phyloP scores from a whole-genome alignment of 2,113 vertebrate species.

The Candoia aspera region DNA sequence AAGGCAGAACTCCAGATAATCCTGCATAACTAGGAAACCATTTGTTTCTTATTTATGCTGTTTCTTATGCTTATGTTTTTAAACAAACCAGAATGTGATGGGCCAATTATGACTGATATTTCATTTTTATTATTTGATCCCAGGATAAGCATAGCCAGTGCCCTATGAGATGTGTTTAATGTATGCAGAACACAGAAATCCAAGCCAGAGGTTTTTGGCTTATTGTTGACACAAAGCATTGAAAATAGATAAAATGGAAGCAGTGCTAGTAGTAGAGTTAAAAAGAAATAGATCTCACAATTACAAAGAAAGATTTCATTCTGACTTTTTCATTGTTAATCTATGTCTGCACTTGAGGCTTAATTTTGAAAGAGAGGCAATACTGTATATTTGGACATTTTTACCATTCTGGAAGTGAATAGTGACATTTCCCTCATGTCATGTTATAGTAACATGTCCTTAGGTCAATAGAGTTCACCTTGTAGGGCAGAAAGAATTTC shows the following conservation, averaged over 20 bases:
- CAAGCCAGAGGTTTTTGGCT: not conserved
- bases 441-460: slow-evolving; percentile 5
- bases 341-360: not conserved
- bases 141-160: not conserved
- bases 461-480: not conserved
- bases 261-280: not conserved
- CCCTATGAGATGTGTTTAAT: not conserved
- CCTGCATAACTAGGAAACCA: not conserved
- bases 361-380: not conserved
- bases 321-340: not conserved
- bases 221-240: not conserved
- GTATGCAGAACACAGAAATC: not conserved
- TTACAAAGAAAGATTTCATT: not conserved
- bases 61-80: not conserved
- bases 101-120: no score
- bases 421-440: not conserved
- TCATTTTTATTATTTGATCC: not conserved
- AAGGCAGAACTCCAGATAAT: not conserved
- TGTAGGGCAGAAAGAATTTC: not conserved
- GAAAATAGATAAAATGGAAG: slow-evolving; percentile 6
- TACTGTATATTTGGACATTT: not conserved
- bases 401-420: not conserved
- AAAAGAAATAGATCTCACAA: not conserved
- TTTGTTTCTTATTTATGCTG: not conserved
- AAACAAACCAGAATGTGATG: no score